Percentiles rank a stretch among this genome's conserved stretches.
These are phyloP conservation scores for Pandemis corylana DNA, from an alignment of 2,888 invertebrate genomes.

Conservation along the genomic window DNA sequence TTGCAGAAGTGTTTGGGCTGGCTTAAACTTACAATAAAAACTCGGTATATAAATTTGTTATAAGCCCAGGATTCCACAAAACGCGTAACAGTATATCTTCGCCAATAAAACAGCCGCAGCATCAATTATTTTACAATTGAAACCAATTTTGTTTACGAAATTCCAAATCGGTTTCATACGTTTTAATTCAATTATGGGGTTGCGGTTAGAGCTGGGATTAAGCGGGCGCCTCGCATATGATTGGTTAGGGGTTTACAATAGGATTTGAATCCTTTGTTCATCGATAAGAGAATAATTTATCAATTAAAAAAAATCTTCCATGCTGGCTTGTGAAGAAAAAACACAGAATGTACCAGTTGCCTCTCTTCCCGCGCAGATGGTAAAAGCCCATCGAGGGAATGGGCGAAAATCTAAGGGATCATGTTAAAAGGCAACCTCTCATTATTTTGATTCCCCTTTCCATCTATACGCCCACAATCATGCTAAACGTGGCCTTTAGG, in stretches of 20 bases:
- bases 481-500: no score
- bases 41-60: no score
- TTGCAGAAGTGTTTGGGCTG: no score
- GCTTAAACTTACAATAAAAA: no score
- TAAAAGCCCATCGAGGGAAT: no score
- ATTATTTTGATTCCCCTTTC: no score
- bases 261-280: background rate
- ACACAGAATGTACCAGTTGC: no score
- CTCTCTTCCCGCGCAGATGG: no score
- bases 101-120: constrained; percentile 16
- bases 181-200: constrained; percentile 23
- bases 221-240: background rate
- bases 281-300: background rate
- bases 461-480: no score
- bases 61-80: background rate
- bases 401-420: no score
- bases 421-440: no score
- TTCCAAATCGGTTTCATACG: constrained; percentile 24
- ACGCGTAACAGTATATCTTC: background rate
- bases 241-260: constrained; percentile 6
- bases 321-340: background rate
- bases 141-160: constrained; percentile 22
- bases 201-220: constrained; percentile 8
- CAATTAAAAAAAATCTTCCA: background rate
- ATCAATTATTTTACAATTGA: constrained; percentile 19